Evolutionary conservation across 2,113 vertebrate genomes (phyloP), one percentile per base, ranked within the genome.

Genomic region (Colossoma macropomum): DNA sequence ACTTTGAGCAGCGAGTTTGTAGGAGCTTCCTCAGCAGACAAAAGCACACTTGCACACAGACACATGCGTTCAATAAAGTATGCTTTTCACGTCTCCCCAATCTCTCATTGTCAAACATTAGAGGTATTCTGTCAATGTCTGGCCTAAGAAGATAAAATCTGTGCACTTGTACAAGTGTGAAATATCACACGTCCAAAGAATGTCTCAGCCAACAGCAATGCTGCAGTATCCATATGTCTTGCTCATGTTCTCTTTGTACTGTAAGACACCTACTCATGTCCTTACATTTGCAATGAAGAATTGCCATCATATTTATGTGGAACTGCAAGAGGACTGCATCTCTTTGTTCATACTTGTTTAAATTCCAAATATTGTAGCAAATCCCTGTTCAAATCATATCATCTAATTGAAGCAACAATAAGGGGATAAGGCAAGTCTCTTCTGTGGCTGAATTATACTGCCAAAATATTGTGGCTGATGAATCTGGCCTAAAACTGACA

Each of bases 151-250:
- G 48, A 73, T 81, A 63, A 77, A 81, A 87, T 59, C 27, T 75
- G 70, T 84, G 74, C 63, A 68, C 69, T 74, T 16, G 65, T 25
- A 60, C 52, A 75, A 83, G 70, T 84, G 73, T 72, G 70, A 83
- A 81, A 81, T 83, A 87, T 68, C 78, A 4, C 81, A 81, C 60
- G 68, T 79, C 60, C 75, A 65, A 75, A 73, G 60, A 77, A 69
- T 75, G 54, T 77, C 63, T 72, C 66, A 70, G 76, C 65, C 75
- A 80, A 77, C 65, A 70, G 52, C 65, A 10, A 78, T 77, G 60
- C 50, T 68, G 60, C 10, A 54, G 63, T 68, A 21, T 79, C 79
- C 84, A 85, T 85, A 82, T 85, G 84, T 85, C 79, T 85, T 70
- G 28, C 41, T 72, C 66, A 41, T 81, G 38, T 77, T 85, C 66